Evolutionary conservation across 2,888 invertebrate genomes (phyloP), one percentile per base, ranked within the genome.

Genomic region (Criorhina ranunculi): DNA sequence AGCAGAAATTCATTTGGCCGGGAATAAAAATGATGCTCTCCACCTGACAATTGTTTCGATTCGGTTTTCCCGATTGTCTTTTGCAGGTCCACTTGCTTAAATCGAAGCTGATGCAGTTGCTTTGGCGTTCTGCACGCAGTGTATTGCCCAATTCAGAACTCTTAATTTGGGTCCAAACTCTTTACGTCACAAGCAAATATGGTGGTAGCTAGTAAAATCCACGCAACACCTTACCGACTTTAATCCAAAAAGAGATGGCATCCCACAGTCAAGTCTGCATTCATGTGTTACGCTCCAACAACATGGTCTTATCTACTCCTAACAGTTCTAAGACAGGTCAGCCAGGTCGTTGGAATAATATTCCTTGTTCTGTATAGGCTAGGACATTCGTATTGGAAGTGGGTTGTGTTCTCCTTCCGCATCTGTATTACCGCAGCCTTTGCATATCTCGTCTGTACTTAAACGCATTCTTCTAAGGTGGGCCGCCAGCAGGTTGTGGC

Each of bases 101-200:
- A 83, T 83, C 24, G 51, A 57, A 12, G 80, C 80, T 8, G 78
- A 81, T 29, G 69, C 79, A 8, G 51, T 79, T n/a, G 66, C 29
- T 3, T 49, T 51, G 5, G 78, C 67, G 3, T 73, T 78, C 12
- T 59, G 24, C 8, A 8, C 42, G 29, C 24, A 6, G 29, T 60
- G 42, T 24, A 62, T 73, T 31, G 37, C 86, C 7, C 53, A 73
- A 37, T 86, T 86, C 11, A 72, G 76, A 9, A 57, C 46, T 33
- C 73, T 70, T 1, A 42, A 12, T 59, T 40, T 5, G 59, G 29
- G 12, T n/a, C n/a, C n/a, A 11, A 24, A 59, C 59, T 42, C 49
- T 80, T 87, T 88, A 35, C 76, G 17, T 67, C 57, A 15, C 8
- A 42, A 12, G 24, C 24, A 15, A 40, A 59, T 11, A 24, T 59